Evolutionary conservation across 2,797 vertebrate genomes (phyloP), one percentile per base, ranked within the genome.

Genomic region (Cephalopachus bancanus): DNA sequence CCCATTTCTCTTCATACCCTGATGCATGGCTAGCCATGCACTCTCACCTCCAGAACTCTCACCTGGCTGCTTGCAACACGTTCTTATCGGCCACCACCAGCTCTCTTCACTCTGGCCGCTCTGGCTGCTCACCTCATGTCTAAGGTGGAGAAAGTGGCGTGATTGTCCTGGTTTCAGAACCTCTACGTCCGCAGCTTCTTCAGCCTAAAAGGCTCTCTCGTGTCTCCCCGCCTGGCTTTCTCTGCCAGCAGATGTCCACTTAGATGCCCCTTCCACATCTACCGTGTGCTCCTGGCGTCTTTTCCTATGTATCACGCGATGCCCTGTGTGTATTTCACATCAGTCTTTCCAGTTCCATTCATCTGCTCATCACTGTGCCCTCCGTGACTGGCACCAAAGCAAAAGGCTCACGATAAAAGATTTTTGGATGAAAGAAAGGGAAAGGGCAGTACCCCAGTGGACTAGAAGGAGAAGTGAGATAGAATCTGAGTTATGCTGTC

Each of bases 211-310:
- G 10, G 3, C 20, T 57, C 72, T 30, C 24, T 12, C 30, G 10
- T 0, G 11, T 24, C 20, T 24, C n/a, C 9, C n/a, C 2, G 0
- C 26, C 20, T 2, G 12, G 10, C 7, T 49, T 64, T 53, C 33
- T 57, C n/a, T 20, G 10, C 15, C 91, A 62, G 62, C 60, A 84
- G 88, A 80, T 75, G 83, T 89, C 65, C 55, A 19, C 20, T 65
- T 30, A 59, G 33, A 22, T 9, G 57, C 1, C 26, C 55, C 5
- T 69, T 96, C 20, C 67, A 44, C 7, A 59, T 3, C 60, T 59
- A 62, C 2, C n/a, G 9, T 2, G 49, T 71, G n/a, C 24, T 88
- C 75, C 59, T 22, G 4, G 7, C 6, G 0, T 14, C 0, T n/a
- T 33, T 19, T 49, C 65, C 74, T 67, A 1, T 30, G 5, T 8